A percentile compares a stretch with the other conserved stretches of the same genome.
phyloP scores from a whole-genome alignment of 2,113 vertebrate species.

The Oplegnathus fasciatus region DNA sequence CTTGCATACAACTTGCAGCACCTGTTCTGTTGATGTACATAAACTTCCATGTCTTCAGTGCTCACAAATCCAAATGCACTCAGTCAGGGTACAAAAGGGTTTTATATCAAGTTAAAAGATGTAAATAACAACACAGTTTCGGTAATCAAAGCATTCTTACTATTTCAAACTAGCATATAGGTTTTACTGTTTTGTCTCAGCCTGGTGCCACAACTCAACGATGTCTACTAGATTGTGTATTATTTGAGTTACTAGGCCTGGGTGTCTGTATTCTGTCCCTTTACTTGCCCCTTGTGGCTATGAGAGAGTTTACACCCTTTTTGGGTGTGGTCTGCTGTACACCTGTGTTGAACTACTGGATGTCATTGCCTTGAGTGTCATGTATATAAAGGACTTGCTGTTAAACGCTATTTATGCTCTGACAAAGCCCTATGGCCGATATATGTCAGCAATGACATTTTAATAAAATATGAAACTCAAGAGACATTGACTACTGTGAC shows the following conservation, averaged over 20 bases:
- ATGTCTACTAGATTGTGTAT: too few relatives aligned
- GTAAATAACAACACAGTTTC: not conserved
- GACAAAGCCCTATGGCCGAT: not conserved
- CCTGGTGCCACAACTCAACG: not conserved
- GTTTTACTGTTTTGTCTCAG: not conserved
- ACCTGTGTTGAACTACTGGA: not conserved
- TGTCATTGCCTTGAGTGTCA: not conserved
- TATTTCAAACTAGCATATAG: not conserved
- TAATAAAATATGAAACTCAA: too few relatives aligned
- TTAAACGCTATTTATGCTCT: not conserved
- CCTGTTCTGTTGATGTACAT: too few relatives aligned
- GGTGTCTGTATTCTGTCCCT: not conserved
- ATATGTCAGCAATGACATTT: not conserved
- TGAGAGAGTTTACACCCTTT: not conserved
- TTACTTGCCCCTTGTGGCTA: not conserved
- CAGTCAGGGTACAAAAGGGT: not conserved
- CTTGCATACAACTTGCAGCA: too few relatives aligned
- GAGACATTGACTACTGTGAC: too few relatives aligned
- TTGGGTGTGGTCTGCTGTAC: not conserved
- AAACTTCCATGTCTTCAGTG: not conserved
- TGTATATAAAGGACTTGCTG: too few relatives aligned
- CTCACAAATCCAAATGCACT: not conserved
- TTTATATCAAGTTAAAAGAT: not conserved
- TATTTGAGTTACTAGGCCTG: too few relatives aligned
- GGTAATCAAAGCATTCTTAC: too few relatives aligned